Percentiles rank a stretch among this genome's conserved stretches.
Evolutionary conservation across 2,113 vertebrate species (phyloP).

Genomic region (Pachycephala philippinensis): DNA sequence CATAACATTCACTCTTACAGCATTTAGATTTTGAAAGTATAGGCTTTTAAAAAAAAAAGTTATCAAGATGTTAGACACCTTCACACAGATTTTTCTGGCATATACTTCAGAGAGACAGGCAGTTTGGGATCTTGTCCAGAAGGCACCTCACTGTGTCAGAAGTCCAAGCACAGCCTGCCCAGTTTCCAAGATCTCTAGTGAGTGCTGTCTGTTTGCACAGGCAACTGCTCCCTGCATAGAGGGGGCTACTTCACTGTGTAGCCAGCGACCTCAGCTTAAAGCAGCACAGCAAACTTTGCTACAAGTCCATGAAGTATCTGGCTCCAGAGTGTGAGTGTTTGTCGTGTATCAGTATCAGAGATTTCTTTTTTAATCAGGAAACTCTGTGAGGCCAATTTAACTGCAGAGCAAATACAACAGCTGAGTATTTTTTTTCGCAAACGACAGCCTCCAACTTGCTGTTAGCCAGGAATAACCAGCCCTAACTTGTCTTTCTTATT

Average conservation of each 20-base stretch:
- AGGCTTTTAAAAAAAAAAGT: neutral
- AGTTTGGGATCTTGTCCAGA: neutral
- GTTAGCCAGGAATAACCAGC: neutral
- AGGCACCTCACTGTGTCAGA: neutral
- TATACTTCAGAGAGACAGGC: neutral
- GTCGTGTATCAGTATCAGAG: neutral
- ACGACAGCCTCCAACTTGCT: neutral
- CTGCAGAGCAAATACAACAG: neutral
- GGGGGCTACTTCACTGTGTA: fast-evolving
- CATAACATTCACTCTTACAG: neutral
- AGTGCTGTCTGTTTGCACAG: neutral
- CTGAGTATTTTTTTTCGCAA: neutral
- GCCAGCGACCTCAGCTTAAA: neutral
- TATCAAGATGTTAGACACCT: neutral
- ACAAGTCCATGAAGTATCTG: neutral
- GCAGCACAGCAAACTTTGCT: neutral
- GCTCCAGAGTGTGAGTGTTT: neutral
- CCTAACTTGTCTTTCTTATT: neutral
- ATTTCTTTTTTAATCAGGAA: neutral
- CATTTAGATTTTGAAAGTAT: neutral
- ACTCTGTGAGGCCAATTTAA: neutral
- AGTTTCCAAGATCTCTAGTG: neutral
- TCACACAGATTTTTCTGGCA: neutral
- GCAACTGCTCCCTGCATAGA: neutral
- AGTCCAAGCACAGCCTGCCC: neutral